These are phyloP conservation scores for Typhlichthys subterraneus DNA, from an alignment of 2,797 vertebrate genomes.

Conservation along the genomic window DNA sequence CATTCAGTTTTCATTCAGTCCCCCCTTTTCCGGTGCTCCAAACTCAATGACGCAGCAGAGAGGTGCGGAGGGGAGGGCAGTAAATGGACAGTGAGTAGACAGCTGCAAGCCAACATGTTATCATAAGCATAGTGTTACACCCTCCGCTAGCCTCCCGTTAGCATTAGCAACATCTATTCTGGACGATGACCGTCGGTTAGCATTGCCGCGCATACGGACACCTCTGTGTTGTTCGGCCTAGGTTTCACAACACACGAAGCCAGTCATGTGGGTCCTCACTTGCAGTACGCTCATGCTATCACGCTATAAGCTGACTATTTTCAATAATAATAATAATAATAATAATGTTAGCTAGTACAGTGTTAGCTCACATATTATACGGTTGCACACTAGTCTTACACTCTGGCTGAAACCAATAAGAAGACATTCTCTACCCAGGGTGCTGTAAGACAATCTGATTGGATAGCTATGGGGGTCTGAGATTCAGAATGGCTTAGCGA, in stretches of 20 bases:
- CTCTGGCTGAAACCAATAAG: slow-evolving; percentile 64
- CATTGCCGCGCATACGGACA: background rate
- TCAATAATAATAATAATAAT: slow-evolving; percentile 12
- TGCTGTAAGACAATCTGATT: slow-evolving; percentile 74
- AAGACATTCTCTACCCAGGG: slow-evolving; percentile 58
- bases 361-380: slow-evolving; percentile 44
- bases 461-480: slow-evolving; percentile 65
- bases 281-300: background rate
- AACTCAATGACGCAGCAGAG: slow-evolving; percentile 77
- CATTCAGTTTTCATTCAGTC: slow-evolving; percentile 57
- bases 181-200: slow-evolving; percentile 22
- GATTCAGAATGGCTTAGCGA: slow-evolving; percentile 57
- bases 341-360: slow-evolving; percentile 17
- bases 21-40: slow-evolving; percentile 58
- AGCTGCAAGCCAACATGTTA: slow-evolving; percentile 71
- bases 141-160: slow-evolving; percentile 51
- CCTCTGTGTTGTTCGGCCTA: background rate
- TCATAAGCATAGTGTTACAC: slow-evolving; percentile 71
- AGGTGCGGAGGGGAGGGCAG: slow-evolving; percentile 24
- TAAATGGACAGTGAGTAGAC: slow-evolving; percentile 64
- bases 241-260: background rate
- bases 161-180: slow-evolving; percentile 60
- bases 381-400: slow-evolving; percentile 50
- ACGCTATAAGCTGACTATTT: slow-evolving; percentile 8
- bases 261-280: background rate